These are phyloP conservation scores for Thunnus maccoyii DNA, from an alignment of 2,113 vertebrate species.

Conservation along the genomic window DNA sequence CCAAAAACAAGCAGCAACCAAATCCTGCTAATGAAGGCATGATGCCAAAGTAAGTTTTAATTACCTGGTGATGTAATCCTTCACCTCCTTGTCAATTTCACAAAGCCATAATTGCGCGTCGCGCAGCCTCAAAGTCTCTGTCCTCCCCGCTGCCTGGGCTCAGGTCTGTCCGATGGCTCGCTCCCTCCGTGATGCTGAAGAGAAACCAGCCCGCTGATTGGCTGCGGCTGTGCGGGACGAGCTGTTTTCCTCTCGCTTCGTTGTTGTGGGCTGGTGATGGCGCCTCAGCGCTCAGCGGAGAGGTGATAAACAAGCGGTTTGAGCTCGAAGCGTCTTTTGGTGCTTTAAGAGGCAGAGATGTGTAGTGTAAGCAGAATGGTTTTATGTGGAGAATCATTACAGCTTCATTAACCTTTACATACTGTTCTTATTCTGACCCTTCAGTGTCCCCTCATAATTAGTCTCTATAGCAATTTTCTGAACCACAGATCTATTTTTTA, in stretches of 20 bases:
- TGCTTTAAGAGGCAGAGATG: neutral
- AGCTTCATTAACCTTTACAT: neutral
- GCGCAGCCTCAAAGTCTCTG: slow-evolving; percentile 38
- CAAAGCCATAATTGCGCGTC: slow-evolving; percentile 63
- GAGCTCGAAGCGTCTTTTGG: slow-evolving; percentile 15
- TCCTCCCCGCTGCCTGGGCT: slow-evolving; percentile 58
- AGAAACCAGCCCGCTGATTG: slow-evolving; percentile 81
- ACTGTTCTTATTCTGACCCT: too few relatives aligned
- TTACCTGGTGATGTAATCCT: slow-evolving; percentile 68
- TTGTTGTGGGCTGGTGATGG: slow-evolving; percentile 22
- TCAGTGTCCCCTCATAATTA: too few relatives aligned
- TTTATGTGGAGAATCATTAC: neutral
- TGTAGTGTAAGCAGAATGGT: neutral
- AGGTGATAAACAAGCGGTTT: slow-evolving; percentile 30
- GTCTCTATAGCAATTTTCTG: too few relatives aligned
- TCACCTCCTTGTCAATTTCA: slow-evolving; percentile 55
- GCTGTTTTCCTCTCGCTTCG: slow-evolving; percentile 38
- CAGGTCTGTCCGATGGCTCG: slow-evolving; percentile 43
- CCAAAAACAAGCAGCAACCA: neutral
- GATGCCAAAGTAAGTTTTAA: neutral
- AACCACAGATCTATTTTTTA: too few relatives aligned
- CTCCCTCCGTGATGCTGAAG: slow-evolving; percentile 73
- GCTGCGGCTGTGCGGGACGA: slow-evolving; percentile 55
- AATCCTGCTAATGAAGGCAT: neutral
- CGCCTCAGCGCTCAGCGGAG: slow-evolving; percentile 17